Evolutionary conservation across 1,140 invertebrate genomes (phyloP).

Genomic region (Chionoecetes opilio): DNA sequence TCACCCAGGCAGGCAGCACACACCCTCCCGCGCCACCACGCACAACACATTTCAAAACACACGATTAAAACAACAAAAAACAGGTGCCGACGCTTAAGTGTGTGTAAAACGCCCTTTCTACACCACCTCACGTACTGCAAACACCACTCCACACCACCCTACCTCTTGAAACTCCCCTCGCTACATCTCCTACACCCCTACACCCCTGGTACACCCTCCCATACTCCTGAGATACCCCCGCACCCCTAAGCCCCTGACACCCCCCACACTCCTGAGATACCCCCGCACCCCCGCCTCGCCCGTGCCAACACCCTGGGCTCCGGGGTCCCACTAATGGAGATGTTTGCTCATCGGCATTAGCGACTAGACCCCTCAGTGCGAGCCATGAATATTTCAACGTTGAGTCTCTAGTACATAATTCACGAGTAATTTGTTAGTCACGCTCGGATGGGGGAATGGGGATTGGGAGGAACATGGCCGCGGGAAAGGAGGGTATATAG

Average conservation of each 20-base stretch:
- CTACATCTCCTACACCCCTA: background rate
- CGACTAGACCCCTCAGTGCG: background rate
- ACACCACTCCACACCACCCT: background rate
- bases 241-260: too few relatives aligned
- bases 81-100: background rate
- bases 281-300: background rate
- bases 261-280: background rate
- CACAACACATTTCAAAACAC: background rate
- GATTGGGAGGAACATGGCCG: background rate
- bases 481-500: background rate
- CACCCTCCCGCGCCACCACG: background rate
- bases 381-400: constrained; percentile 19
- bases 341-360: background rate
- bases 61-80: background rate
- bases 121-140: background rate
- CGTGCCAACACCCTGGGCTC: background rate
- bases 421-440: background rate
- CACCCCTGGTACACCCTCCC: background rate
- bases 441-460: background rate
- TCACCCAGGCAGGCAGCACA: background rate
- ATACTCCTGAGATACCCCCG: background rate
- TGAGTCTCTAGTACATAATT: background rate
- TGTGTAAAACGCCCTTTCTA: background rate
- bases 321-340: background rate
- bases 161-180: too few relatives aligned